These are phyloP conservation scores for Oceanodroma leucorhoa DNA, from an alignment of 2,797 vertebrate genomes.

Conservation along the genomic window DNA sequence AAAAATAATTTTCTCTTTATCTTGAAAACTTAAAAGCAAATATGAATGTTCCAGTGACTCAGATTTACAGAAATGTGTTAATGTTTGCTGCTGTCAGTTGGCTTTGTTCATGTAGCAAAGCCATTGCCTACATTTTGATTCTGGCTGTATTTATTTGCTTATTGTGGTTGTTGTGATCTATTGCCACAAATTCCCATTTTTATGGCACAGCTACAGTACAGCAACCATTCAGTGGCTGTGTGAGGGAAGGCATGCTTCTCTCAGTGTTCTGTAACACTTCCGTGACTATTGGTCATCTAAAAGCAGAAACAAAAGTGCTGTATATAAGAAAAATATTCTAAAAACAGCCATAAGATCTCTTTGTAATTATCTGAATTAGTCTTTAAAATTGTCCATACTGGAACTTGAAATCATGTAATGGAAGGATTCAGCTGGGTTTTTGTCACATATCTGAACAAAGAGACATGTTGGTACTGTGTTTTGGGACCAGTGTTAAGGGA, in stretches of 20 bases:
- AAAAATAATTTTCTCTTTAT: conserved; percentile 16
- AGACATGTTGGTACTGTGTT: not conserved
- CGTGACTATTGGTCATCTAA: not conserved
- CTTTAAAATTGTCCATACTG: not conserved
- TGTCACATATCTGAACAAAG: not conserved
- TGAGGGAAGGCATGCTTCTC: not conserved
- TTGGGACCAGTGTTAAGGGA: not conserved
- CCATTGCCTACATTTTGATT: not conserved
- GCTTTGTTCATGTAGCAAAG: conserved; percentile 15
- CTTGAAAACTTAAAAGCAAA: conserved; percentile 32
- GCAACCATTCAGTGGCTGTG: not conserved
- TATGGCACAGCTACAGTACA: not conserved
- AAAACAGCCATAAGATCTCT: not conserved
- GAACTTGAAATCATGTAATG: not conserved
- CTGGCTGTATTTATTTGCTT: conserved; percentile 45
- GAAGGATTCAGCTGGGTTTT: not conserved
- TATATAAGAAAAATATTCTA: conserved; percentile 6
- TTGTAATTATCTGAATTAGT: not conserved
- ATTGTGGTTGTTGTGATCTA: conserved; percentile 1
- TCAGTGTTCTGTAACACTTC: not conserved
- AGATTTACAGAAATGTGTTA: not conserved
- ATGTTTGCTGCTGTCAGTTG: conserved; percentile 22
- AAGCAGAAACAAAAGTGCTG: not conserved
- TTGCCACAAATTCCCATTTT: conserved; percentile 3
- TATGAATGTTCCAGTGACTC: not conserved